Percentiles rank a stretch among this genome's conserved stretches.
phyloP scores from a whole-genome alignment of 2,888 invertebrate genomes.

The Entomobrya proxima region DNA sequence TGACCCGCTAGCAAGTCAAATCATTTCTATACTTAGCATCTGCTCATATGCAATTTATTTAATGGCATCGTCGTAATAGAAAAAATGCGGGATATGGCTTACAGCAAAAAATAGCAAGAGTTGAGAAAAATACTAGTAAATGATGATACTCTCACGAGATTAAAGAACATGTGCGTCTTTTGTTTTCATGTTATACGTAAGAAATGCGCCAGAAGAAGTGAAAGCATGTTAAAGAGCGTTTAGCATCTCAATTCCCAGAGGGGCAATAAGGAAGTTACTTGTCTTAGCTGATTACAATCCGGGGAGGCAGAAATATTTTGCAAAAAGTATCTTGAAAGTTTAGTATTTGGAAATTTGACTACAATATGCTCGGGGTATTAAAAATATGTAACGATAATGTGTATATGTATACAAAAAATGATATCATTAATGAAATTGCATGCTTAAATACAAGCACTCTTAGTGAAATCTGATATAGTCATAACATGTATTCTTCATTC shows the following conservation, averaged over 20 bases:
- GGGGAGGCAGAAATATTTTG: slow-evolving; percentile 50
- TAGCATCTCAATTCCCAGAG: slow-evolving; percentile 45
- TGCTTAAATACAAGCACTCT: too few species aligned
- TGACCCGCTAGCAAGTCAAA: too few species aligned
- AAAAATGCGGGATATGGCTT: not conserved
- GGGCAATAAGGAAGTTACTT: slow-evolving; percentile 55
- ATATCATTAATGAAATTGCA: too few species aligned
- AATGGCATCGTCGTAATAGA: too few species aligned
- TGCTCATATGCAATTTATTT: too few species aligned
- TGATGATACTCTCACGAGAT: slow-evolving; percentile 26
- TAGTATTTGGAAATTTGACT: not conserved
- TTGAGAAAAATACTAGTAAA: too few species aligned
- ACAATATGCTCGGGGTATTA: too few species aligned
- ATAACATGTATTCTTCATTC: too few species aligned
- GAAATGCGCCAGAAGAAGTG: slow-evolving; percentile 11
- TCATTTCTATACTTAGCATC: too few species aligned
- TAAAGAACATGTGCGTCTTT: not conserved
- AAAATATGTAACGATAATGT: too few species aligned
- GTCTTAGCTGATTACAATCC: slow-evolving; percentile 27
- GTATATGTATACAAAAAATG: too few species aligned
- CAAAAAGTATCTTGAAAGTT: slow-evolving; percentile 49
- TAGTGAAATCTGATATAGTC: too few species aligned
- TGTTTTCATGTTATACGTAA: not conserved
- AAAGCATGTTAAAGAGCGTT: slow-evolving; percentile 43
- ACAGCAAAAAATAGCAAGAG: not conserved